Evolutionary conservation across 2,888 invertebrate species (phyloP).

Genomic region (Orchesella flavescens): DNA sequence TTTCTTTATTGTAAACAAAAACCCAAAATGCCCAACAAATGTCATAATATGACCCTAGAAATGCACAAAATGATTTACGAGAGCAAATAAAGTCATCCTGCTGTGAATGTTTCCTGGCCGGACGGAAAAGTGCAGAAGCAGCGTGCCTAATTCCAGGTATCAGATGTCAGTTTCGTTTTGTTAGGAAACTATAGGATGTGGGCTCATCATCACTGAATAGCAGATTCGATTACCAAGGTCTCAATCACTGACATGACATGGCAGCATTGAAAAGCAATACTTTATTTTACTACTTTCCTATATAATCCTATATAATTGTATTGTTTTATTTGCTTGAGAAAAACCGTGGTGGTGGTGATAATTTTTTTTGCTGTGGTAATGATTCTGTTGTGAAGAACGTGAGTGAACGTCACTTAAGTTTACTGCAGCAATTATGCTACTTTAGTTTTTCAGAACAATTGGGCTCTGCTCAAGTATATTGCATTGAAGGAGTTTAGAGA

Average conservation of each 20-base stretch:
- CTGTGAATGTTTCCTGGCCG: slow-evolving; percentile 41
- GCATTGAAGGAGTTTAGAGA: not conserved
- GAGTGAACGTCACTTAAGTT: not conserved
- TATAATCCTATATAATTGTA: too few relatives aligned
- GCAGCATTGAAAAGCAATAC: not conserved
- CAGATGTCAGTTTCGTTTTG: slow-evolving; percentile 25
- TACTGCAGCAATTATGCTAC: not conserved
- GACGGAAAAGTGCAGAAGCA: slow-evolving; percentile 10
- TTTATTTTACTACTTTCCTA: not conserved
- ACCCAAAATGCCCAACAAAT: too few relatives aligned
- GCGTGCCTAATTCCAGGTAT: slow-evolving; percentile 6
- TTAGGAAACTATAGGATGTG: not conserved
- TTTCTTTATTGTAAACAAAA: too few relatives aligned
- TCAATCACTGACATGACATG: not conserved
- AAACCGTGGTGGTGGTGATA: not conserved
- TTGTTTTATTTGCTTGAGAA: too few relatives aligned
- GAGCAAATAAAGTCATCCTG: slow-evolving; percentile 14
- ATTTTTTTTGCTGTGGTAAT: not conserved
- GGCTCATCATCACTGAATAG: not conserved
- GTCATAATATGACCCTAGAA: too few relatives aligned
- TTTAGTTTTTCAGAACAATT: not conserved
- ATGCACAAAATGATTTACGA: too few relatives aligned
- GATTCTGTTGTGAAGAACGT: not conserved
- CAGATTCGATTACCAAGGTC: slow-evolving; percentile 14
- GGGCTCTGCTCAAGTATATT: not conserved